Conservation (phyloP, 2,113 vertebrate species). For the Python bivittatus region DNA sequence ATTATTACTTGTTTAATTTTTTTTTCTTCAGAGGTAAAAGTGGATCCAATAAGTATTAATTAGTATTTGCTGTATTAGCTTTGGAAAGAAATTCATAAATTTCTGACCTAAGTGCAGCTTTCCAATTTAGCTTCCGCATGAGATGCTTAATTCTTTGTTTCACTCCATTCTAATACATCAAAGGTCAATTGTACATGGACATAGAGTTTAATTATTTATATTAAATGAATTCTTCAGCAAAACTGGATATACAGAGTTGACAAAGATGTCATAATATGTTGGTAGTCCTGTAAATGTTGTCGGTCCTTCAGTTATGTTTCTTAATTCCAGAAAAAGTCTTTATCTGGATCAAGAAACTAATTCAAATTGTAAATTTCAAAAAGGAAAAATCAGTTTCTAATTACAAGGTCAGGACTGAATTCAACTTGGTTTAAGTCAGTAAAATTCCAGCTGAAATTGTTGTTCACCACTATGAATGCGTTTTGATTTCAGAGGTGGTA, state of each 20-base stretch:
- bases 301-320: neutral
- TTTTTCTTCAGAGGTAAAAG: too few species aligned
- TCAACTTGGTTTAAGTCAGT: neutral
- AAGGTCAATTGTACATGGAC: neutral
- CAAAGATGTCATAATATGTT: neutral
- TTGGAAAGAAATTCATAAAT: too few species aligned
- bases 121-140: neutral
- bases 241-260: neutral
- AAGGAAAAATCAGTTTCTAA: neutral
- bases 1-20: too few species aligned
- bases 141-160: neutral
- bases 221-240: neutral
- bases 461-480: neutral
- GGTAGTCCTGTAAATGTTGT: neutral
- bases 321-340: neutral
- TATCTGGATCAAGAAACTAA: neutral
- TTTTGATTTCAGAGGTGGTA: neutral
- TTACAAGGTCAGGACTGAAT: neutral
- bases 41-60: too few species aligned
- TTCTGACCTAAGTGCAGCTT: neutral
- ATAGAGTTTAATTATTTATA: neutral
- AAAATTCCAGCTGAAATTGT: neutral
- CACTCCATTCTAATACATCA: neutral
- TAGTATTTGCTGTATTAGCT: too few species aligned
- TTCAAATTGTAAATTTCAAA: neutral